phyloP scores from a whole-genome alignment of 1,140 invertebrate genomes.

The Catajapyx aquilonaris region DNA sequence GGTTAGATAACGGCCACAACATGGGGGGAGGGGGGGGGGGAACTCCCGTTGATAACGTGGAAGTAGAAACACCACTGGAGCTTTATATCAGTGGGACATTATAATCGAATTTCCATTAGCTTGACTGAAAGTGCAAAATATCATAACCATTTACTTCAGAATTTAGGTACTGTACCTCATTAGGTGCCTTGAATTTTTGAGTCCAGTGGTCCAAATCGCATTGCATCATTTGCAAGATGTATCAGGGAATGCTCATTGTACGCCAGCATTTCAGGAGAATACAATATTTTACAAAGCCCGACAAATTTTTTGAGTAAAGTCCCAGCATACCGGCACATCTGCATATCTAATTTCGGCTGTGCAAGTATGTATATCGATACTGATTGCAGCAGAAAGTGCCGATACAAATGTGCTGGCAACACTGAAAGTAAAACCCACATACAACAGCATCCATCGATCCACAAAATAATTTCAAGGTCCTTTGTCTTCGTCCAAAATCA shows the following conservation, averaged over 20 bases:
- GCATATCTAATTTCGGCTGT: conserved; percentile 1
- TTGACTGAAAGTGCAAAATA: too few relatives aligned
- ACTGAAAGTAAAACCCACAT: conserved; percentile 16
- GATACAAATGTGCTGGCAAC: conserved; percentile 10
- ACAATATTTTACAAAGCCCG: conserved; percentile 9
- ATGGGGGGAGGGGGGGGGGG: too few relatives aligned
- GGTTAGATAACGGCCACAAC: too few relatives aligned
- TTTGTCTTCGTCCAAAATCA: conserved; percentile 15
- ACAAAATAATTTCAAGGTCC: conserved; percentile 12
- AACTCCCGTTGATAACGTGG: too few relatives aligned
- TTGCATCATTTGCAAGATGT: conserved; percentile 16
- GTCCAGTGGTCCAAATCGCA: conserved; percentile 14
- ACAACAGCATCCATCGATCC: conserved; percentile 20
- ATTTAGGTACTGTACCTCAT: too few relatives aligned
- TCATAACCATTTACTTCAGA: too few relatives aligned
- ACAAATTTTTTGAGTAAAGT: conserved; percentile 16
- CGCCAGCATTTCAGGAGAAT: conserved; percentile 12
- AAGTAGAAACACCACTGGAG: too few relatives aligned
- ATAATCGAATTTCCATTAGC: too few relatives aligned
- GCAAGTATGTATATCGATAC: conserved; percentile 12
- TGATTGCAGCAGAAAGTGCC: conserved; percentile 15
- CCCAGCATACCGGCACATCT: conserved; percentile 13
- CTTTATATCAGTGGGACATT: too few relatives aligned
- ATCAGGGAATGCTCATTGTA: conserved; percentile 19
- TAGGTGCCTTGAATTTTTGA: too few relatives aligned